Evolutionary conservation across 2,797 vertebrate genomes (phyloP).

Genomic region (Ceryle rudis): DNA sequence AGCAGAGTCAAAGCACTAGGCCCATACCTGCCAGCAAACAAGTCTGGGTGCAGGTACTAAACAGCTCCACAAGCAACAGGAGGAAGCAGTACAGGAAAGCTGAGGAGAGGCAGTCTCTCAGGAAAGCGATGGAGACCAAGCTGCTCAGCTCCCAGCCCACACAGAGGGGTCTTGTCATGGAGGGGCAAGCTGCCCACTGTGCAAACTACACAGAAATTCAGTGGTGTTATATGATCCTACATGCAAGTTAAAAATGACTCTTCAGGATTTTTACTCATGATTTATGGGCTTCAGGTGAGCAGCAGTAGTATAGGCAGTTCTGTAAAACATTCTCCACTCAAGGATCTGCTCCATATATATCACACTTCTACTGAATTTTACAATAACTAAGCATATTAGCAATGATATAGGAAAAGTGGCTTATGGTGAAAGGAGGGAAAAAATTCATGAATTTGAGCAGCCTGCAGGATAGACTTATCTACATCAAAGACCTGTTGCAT

Average conservation of each 20-base stretch:
- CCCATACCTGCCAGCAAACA: not conserved
- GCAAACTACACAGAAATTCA: not conserved
- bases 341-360: not conserved
- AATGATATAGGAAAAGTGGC: not conserved
- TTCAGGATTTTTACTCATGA: not conserved
- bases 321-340: not conserved
- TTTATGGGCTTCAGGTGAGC: not conserved
- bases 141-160: not conserved
- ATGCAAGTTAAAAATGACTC: not conserved
- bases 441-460: not conserved
- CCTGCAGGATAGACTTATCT: not conserved
- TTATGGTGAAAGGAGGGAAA: not conserved
- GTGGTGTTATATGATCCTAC: fast-evolving
- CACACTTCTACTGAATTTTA: not conserved
- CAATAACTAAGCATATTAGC: not conserved
- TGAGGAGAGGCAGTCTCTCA: not conserved
- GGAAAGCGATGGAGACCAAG: not conserved
- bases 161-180: not conserved
- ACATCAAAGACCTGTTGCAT: not conserved
- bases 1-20: not conserved
- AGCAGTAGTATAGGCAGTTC: not conserved
- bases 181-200: not conserved
- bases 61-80: not conserved
- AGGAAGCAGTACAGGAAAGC: not conserved
- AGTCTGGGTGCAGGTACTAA: not conserved